phyloP scores from a whole-genome alignment of 2,888 invertebrate genomes.

The Drosophila kokeensis region DNA sequence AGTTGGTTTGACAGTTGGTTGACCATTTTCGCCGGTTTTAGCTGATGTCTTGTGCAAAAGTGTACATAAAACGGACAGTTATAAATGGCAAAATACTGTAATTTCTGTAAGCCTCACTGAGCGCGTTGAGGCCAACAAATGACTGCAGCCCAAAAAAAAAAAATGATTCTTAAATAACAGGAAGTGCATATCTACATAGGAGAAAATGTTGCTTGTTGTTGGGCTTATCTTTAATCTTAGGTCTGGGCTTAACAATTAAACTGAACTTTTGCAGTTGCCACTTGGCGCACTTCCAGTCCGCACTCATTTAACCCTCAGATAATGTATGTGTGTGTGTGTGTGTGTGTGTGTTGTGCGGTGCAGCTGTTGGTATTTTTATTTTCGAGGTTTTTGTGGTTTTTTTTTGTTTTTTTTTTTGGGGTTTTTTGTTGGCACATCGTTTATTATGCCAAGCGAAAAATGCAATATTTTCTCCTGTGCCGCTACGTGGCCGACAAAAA shows the following conservation, averaged over 20 bases:
- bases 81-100: slow-evolving; percentile 46
- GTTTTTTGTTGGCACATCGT: slow-evolving; percentile 79
- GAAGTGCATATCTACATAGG: background rate
- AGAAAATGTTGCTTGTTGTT: background rate
- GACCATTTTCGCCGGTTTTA: slow-evolving; percentile 62
- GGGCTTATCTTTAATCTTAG: slow-evolving; percentile 1
- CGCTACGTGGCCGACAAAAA: slow-evolving; percentile 79
- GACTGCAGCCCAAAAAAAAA: background rate
- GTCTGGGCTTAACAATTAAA: slow-evolving; percentile 23
- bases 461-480: slow-evolving; percentile 79
- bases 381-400: slow-evolving; percentile 71
- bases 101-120: slow-evolving; percentile 30
- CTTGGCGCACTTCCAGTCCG: slow-evolving; percentile 11
- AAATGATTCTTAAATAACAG: background rate
- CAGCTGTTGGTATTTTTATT: slow-evolving; percentile 55
- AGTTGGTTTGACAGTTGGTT: slow-evolving; percentile 53
- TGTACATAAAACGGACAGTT: slow-evolving; percentile 35
- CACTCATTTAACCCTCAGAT: slow-evolving; percentile 23
- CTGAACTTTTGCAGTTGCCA: slow-evolving; percentile 16
- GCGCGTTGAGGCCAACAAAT: slow-evolving; percentile 13
- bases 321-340: slow-evolving; percentile 16
- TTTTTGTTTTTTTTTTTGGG: slow-evolving; percentile 60
- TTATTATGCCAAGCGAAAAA: slow-evolving; percentile 83
- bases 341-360: slow-evolving; percentile 42
- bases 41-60: slow-evolving; percentile 50